phyloP scores from a whole-genome alignment of 1,140 invertebrate genomes.

The Sycophaga agraensis region DNA sequence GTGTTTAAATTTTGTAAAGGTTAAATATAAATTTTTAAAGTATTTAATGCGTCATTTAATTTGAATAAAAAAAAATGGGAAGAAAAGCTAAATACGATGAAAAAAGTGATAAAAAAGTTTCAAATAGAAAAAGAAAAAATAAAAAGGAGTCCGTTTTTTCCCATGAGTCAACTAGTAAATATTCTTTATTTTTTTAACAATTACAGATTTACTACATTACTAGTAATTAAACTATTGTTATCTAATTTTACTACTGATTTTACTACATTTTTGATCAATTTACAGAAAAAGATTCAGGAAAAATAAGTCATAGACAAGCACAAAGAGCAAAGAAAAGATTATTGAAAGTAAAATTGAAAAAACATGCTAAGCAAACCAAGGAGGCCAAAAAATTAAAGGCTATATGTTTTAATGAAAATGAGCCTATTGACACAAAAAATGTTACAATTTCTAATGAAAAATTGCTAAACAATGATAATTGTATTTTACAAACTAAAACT shows the following conservation, averaged over 20 bases:
- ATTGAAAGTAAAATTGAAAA: constrained; percentile 59
- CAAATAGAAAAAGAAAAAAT: constrained; percentile 74
- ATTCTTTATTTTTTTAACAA: constrained; percentile 31
- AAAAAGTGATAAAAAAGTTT: constrained; percentile 71
- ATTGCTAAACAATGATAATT: constrained; percentile 27
- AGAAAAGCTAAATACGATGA: constrained; percentile 81
- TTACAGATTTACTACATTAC: too few species aligned
- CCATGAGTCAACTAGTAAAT: constrained; percentile 59
- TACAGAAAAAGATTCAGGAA: constrained; percentile 55
- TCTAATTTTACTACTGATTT: too few species aligned
- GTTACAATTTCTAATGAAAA: constrained; percentile 40
- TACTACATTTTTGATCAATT: constrained; percentile 19
- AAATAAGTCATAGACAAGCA: constrained; percentile 69
- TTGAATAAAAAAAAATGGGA: constrained; percentile 66
- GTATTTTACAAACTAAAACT: constrained; percentile 15
- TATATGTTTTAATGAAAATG: constrained; percentile 18
- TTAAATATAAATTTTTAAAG: too few species aligned
- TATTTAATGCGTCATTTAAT: too few species aligned
- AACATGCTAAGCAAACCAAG: constrained; percentile 25
- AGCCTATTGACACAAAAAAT: constrained; percentile 29
- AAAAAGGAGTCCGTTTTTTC: constrained; percentile 77
- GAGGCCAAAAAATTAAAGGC: constrained; percentile 1
- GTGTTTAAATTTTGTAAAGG: too few species aligned
- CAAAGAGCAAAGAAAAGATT: constrained; percentile 65
- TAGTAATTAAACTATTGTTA: too few species aligned